Conservation (phyloP, 2,797 vertebrate species). For the Paramormyrops hopkinsi region DNA sequence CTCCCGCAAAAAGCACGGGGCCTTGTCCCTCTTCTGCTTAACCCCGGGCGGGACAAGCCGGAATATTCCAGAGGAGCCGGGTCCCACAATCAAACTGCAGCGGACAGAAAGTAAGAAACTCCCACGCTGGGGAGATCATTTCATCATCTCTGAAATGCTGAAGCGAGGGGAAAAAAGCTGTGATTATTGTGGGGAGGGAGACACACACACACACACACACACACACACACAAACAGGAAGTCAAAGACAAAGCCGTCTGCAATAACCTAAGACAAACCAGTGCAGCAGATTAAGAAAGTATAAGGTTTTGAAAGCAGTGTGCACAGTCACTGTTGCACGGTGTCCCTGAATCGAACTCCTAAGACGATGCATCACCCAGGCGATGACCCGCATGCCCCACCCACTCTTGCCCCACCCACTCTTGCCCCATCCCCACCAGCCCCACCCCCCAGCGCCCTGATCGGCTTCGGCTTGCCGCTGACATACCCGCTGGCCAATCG, state of each 20-base stretch:
- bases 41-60: neutral
- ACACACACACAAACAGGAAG: neutral
- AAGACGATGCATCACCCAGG: neutral
- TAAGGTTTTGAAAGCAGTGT: neutral
- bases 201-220: neutral
- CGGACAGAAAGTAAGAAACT: neutral
- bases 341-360: neutral
- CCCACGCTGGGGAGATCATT: neutral
- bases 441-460: neutral
- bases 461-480: neutral
- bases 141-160: neutral
- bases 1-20: neutral
- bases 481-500: neutral
- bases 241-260: neutral
- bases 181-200: neutral
- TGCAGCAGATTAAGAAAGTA: neutral
- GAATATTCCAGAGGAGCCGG: neutral
- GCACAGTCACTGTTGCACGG: neutral
- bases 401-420: neutral
- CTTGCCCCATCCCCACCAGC: neutral
- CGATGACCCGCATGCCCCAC: neutral
- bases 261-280: neutral
- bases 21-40: neutral
- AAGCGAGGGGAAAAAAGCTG: neutral
- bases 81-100: neutral